Evolutionary conservation across 2,888 invertebrate genomes (phyloP), one percentile per base, ranked within the genome.

Genomic region (Chelonus formosanus): DNA sequence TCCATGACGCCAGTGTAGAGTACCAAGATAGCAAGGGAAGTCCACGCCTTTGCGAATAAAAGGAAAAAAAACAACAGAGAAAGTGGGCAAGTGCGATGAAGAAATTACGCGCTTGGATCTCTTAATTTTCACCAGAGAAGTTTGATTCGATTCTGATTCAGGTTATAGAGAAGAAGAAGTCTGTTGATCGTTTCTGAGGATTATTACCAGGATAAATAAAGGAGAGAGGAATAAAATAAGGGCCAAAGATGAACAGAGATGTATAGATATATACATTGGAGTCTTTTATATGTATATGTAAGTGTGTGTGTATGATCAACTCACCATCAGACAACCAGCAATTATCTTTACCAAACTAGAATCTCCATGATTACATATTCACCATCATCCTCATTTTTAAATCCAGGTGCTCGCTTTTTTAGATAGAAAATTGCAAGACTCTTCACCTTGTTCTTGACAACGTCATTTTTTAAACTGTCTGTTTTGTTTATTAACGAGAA

Each of bases 281-380:
- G 44, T 58, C 44, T 63, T 63, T 47, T 61, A 58, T 62, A 59
- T 20, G 20, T 20, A 20, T 20, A 20, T 20, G 2, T 20, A 20
- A 1, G 61, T 52, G 50, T 60, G 52, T 54, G 54, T 65, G 59
- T 65, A 67, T 70, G 65, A 70, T 52, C 59, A 66, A 58, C 58
- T 62, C 66, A 61, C 65, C 58, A 67, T 67, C 71, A 72, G 78
- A 81, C 82, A 83, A 80, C 81, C 80, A 59, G 70, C 76, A 80
- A 83, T 82, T 83, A 83, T 80, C 78, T 77, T 78, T 74, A 78
- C 78, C 76, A 78, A 82, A 81, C 83, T 82, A 81, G 81, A 82
- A 81, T 80, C 78, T 74, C 73, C 78, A 70, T 79, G 81, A 82
- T 83, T 81, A 76, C 75, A 78, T 71, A 73, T 73, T 78, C 73